Evolutionary conservation across 2,113 vertebrate species (phyloP).

Genomic region (Rhinoderma darwinii): DNA sequence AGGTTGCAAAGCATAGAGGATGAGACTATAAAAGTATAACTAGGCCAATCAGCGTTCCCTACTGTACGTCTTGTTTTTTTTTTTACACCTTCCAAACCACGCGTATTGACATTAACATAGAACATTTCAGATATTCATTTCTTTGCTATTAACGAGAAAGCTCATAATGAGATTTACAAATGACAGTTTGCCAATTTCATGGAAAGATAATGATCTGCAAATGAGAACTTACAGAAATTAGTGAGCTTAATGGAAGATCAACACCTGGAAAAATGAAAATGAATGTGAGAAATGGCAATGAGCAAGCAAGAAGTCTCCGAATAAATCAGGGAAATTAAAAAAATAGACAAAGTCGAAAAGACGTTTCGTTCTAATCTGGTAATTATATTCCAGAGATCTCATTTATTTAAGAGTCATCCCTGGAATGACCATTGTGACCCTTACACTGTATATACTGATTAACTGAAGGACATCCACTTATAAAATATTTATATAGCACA

Average conservation of each 20-base stretch:
- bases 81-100: not conserved
- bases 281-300: constrained; percentile 32
- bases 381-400: not conserved
- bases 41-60: not conserved
- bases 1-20: not conserved
- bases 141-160: constrained; percentile 39
- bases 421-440: not conserved
- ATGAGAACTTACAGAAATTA: constrained; percentile 47
- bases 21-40: not conserved
- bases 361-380: not conserved
- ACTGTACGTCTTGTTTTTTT: not conserved
- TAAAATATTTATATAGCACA: not conserved
- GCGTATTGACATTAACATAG: too few species aligned
- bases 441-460: not conserved
- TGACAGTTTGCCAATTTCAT: constrained; percentile 50
- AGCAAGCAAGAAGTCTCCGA: not conserved
- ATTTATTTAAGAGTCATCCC: not conserved
- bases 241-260: constrained; percentile 40
- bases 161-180: constrained; percentile 26
- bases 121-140: constrained; percentile 22
- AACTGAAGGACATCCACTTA: not conserved
- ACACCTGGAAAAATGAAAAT: constrained; percentile 51
- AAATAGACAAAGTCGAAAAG: constrained; percentile 4
- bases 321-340: constrained; percentile 6
- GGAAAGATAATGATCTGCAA: constrained; percentile 52